Conservation (phyloP, 1,140 invertebrate species). For the Oncopodura yosiiana region DNA sequence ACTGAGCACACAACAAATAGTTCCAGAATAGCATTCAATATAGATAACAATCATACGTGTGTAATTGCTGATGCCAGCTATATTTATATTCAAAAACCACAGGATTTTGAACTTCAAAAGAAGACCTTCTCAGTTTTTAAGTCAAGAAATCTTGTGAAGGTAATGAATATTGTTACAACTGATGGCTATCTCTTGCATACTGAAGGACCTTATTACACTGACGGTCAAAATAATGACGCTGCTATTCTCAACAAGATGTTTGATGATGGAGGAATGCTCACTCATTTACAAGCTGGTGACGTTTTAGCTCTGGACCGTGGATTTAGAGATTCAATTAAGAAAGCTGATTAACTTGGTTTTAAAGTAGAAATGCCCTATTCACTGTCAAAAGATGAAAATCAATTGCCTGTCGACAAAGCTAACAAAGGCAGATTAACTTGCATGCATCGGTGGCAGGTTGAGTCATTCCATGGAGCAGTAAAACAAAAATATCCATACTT, state of each 20-base stretch:
- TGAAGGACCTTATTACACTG: neutral
- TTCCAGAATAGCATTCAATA: neutral
- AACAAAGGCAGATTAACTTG: conserved; percentile 37
- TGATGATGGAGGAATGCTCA: neutral
- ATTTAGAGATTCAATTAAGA: conserved; percentile 34
- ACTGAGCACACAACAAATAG: neutral
- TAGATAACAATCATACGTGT: neutral
- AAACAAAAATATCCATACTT: conserved; percentile 18
- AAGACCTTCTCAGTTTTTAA: conserved; percentile 11
- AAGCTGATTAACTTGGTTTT: conserved; percentile 26
- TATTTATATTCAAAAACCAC: conserved; percentile 1
- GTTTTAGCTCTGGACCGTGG: conserved; percentile 37
- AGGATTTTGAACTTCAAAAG: neutral
- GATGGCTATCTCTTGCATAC: conserved; percentile 8
- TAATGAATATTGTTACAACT: conserved; percentile 8
- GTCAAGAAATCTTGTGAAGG: neutral
- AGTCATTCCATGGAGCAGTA: conserved; percentile 37
- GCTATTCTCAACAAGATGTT: neutral
- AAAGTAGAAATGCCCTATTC: conserved; percentile 37
- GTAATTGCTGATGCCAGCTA: neutral
- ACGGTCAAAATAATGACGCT: conserved; percentile 16
- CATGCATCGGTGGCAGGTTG: conserved; percentile 38
- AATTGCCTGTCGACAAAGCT: conserved; percentile 37
- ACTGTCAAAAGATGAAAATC: conserved; percentile 34
- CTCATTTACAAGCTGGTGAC: conserved; percentile 9